Percentiles rank a stretch among this genome's conserved stretches.
Conservation (phyloP, 30 jellyfish, hydroid and myxozoan genomes). For the Hydractinia echinata region DNA sequence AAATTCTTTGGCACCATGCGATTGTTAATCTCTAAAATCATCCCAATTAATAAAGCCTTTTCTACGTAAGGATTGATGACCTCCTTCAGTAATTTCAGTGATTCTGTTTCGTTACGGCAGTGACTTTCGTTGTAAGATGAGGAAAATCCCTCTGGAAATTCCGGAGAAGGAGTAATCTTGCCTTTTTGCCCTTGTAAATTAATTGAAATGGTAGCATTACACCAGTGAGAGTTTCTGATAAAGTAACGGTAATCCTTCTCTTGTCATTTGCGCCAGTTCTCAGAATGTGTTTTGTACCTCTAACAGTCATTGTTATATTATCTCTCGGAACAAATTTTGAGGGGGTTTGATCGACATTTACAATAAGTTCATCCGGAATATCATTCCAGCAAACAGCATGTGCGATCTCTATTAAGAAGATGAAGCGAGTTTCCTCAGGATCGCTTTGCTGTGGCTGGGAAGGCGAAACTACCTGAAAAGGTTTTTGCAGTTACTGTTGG, state of each 20-base stretch:
- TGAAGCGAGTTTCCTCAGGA: no score
- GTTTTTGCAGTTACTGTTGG: no score
- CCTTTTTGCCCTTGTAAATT: slow-evolving; percentile 23
- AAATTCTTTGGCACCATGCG: slow-evolving; percentile 26
- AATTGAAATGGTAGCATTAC: slow-evolving; percentile 30
- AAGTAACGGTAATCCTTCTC: slow-evolving; percentile 23
- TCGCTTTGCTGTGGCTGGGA: no score
- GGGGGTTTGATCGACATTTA: no score
- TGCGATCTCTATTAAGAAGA: no score
- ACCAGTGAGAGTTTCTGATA: slow-evolving; percentile 29
- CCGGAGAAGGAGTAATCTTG: slow-evolving; percentile 41
- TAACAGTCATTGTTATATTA: no score
- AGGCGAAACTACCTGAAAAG: no score
- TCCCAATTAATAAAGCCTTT: slow-evolving; percentile 31
- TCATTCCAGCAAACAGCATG: no score
- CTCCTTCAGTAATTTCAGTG: background rate
- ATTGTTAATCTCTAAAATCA: slow-evolving; percentile 7
- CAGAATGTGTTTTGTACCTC: no score
- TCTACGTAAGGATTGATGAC: background rate
- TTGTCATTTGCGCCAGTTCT: background rate
- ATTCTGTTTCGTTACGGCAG: slow-evolving; percentile 13
- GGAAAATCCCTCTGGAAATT: slow-evolving; percentile 21
- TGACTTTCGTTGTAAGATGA: background rate
- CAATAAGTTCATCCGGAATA: no score
- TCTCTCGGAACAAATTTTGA: no score